A percentile compares a stretch with the other conserved stretches of the same genome.
These are phyloP conservation scores for Pelodytes ibericus DNA, from an alignment of 2,797 vertebrate genomes.

Conservation along the genomic window DNA sequence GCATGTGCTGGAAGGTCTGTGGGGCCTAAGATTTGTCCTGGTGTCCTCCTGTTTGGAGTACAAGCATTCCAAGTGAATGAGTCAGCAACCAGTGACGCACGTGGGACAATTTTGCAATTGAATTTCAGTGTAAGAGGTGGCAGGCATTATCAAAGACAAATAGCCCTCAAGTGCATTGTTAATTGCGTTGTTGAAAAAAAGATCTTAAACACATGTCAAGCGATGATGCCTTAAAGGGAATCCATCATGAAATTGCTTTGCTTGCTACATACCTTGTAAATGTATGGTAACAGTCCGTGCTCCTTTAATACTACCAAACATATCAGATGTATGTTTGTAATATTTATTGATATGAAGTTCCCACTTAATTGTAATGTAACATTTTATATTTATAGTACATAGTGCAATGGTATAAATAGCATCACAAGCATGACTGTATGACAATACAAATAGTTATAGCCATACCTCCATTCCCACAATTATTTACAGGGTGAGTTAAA, in stretches of 20 bases:
- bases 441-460: too few species aligned
- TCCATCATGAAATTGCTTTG: neutral
- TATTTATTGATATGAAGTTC: neutral
- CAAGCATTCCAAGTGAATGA: slow-evolving; percentile 43
- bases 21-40: slow-evolving; percentile 15
- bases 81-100: slow-evolving; percentile 47
- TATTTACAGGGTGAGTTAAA: too few species aligned
- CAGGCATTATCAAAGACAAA: slow-evolving; percentile 37
- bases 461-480: too few species aligned
- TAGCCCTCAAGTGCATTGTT: slow-evolving; percentile 17
- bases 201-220: neutral
- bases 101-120: slow-evolving; percentile 38
- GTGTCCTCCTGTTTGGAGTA: slow-evolving; percentile 39
- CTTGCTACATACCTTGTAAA: neutral
- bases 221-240: neutral
- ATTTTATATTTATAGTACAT: too few species aligned
- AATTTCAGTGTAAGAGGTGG: slow-evolving; percentile 26
- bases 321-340: neutral
- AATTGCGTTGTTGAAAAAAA: slow-evolving; percentile 20
- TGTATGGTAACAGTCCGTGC: neutral
- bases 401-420: too few species aligned
- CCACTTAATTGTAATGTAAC: too few species aligned
- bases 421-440: too few species aligned
- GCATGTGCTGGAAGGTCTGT: slow-evolving; percentile 14
- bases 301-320: neutral